Evolutionary conservation across 2,113 vertebrate genomes (phyloP).

Genomic region (Nibea coibor): DNA sequence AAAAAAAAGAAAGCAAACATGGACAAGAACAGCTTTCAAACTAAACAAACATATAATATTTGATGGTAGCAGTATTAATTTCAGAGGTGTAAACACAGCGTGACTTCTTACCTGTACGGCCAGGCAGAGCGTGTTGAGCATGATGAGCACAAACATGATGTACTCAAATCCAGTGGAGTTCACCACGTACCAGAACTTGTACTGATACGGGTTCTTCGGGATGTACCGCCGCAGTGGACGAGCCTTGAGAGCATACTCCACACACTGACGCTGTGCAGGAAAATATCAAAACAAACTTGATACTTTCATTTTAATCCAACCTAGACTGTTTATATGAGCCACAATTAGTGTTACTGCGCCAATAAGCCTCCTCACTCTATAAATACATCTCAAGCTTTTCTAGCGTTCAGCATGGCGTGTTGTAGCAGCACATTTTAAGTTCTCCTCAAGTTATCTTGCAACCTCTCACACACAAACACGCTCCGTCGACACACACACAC

Average conservation of each 20-base stretch:
- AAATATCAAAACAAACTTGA: background rate
- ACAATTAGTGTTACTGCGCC: background rate
- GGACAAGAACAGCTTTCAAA: background rate
- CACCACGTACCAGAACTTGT: constrained; percentile 99
- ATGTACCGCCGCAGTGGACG: constrained; percentile 96
- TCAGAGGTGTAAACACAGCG: background rate
- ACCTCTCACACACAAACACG: constrained; percentile 1
- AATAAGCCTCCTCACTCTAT: background rate
- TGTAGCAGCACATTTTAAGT: background rate
- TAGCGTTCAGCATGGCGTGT: background rate
- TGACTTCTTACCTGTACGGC: constrained; percentile 93
- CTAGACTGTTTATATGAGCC: background rate
- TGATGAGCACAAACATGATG: constrained; percentile 99
- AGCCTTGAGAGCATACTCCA: constrained; percentile 97
- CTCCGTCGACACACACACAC: background rate
- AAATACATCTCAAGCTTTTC: background rate
- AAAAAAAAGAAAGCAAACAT: background rate
- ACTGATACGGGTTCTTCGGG: constrained; percentile 99
- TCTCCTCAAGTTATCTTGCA: background rate
- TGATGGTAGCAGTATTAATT: background rate
- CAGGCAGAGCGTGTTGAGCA: constrained; percentile 99
- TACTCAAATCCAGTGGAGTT: constrained; percentile 99
- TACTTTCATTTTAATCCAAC: background rate
- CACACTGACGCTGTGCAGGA: constrained; percentile 93
- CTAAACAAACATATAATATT: background rate